Conservation (phyloP, 2,113 vertebrate genomes). For the Montifringilla adamsi region DNA sequence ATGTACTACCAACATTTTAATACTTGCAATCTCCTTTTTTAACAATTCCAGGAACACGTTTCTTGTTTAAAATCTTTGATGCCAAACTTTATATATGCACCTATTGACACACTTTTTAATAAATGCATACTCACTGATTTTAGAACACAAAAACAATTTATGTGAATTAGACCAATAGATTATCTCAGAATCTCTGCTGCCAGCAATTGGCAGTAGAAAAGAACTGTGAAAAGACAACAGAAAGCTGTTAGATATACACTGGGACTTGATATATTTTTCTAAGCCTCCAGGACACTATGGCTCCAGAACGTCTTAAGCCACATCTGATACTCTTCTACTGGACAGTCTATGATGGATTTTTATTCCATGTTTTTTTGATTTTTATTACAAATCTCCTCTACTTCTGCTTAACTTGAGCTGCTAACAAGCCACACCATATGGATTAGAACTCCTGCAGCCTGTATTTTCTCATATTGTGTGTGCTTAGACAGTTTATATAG, state of each 20-base stretch:
- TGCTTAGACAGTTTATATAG: not conserved
- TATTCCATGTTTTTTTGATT: not conserved
- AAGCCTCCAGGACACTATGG: not conserved
- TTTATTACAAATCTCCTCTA: not conserved
- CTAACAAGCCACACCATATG: rapidly evolving
- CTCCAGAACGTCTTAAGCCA: not conserved
- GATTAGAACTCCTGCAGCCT: not conserved
- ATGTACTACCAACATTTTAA: not conserved
- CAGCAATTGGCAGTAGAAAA: not conserved
- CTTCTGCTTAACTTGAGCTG: not conserved
- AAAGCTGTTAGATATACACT: not conserved
- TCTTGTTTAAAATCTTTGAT: not conserved
- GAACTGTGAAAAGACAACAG: not conserved
- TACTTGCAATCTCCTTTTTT: conserved; percentile 65
- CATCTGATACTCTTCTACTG: not conserved
- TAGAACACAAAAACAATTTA: not conserved
- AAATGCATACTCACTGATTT: not conserved
- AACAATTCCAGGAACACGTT: not conserved
- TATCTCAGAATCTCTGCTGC: not conserved
- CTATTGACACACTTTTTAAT: not conserved
- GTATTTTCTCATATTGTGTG: not conserved
- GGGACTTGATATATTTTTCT: not conserved
- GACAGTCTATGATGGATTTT: not conserved
- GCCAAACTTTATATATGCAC: not conserved
- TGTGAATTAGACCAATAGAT: not conserved